Base-by-base conservation (phyloP, 2,113 vertebrate species). In the Carlito syrichta region DNA sequence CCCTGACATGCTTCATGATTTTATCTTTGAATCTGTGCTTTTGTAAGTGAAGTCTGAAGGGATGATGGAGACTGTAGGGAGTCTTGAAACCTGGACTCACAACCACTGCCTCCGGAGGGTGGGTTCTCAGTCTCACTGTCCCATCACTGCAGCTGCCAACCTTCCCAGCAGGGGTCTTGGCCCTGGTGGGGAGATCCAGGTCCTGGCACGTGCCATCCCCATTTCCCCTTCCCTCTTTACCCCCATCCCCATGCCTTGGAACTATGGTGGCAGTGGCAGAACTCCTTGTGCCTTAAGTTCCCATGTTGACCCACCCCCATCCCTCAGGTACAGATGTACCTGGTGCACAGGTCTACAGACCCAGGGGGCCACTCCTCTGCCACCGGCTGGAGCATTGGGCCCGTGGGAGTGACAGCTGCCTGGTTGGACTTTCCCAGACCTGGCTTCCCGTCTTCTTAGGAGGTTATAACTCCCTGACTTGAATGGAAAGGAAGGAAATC, bases 221-320 rank as follows among this genome's bases (percentile, higher is more conserved):
- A n/a, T n/a, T n/a, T n/a, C n/a, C n/a, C n/a, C n/a, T n/a, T n/a
- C n/a, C n/a, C n/a, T n/a, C n/a, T n/a, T n/a, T n/a, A n/a, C n/a
- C n/a, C n/a, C n/a, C n/a, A n/a, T n/a, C 8, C 43, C 48, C 30
- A 12, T 35, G 63, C 78, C 71, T 56, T 66, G 40, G 74, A 86
- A 58, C 17, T 0, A 13, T 32, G 52, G 54, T 30, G 25, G 68
- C 2, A 0, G 17, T n/a, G n/a, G n/a, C n/a, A n/a, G n/a, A n/a
- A n/a, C n/a, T n/a, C n/a, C n/a, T n/a, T n/a, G n/a, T n/a, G n/a
- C n/a, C n/a, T n/a, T n/a, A n/a, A n/a, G n/a, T n/a, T n/a, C n/a
- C n/a, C n/a, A n/a, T n/a, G n/a, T n/a, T n/a, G n/a, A n/a, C 12
- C 32, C 9, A 17, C 40, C 40, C 25, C 6, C 1, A 10, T 0